These are phyloP conservation scores for Tortrix viridana DNA, from an alignment of 2,888 invertebrate species.

Conservation along the genomic window DNA sequence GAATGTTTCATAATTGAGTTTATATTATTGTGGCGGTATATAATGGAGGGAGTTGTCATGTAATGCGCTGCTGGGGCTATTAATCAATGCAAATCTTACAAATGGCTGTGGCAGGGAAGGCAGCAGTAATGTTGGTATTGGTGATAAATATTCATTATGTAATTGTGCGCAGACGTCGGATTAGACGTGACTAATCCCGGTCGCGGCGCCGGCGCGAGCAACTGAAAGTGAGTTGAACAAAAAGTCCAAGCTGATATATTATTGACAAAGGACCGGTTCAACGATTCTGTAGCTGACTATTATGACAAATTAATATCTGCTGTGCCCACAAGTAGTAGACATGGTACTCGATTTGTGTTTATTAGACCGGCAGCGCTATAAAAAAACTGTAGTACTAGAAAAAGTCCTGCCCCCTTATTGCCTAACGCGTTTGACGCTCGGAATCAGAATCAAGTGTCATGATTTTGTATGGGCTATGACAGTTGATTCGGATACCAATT, in stretches of 20 bases:
- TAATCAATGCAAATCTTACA: conserved; percentile 31
- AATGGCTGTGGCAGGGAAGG: conserved; percentile 30
- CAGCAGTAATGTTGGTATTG: conserved; percentile 32
- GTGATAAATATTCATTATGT: conserved; percentile 45
- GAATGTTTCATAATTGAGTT: conserved; percentile 27
- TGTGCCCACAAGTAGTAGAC: background rate
- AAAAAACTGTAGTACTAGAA: too few relatives aligned
- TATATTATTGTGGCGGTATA: conserved; percentile 15
- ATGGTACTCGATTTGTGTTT: background rate
- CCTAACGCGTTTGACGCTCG: too few relatives aligned
- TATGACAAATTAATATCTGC: background rate
- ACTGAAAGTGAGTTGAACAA: conserved; percentile 27
- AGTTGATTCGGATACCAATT: too few relatives aligned
- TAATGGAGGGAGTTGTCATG: conserved; percentile 3
- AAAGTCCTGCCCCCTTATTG: too few relatives aligned
- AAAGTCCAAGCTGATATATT: conserved; percentile 16
- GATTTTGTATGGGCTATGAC: too few relatives aligned
- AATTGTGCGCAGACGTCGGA: conserved; percentile 44
- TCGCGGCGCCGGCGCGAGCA: conserved; percentile 17
- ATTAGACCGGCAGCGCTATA: too few relatives aligned
- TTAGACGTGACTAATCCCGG: conserved; percentile 41
- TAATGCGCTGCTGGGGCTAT: conserved; percentile 7
- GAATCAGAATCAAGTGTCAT: too few relatives aligned
- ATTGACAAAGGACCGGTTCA: conserved; percentile 5
- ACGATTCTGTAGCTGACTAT: background rate